phyloP scores from a whole-genome alignment of 2,113 vertebrate genomes.

The Leiothrix lutea region DNA sequence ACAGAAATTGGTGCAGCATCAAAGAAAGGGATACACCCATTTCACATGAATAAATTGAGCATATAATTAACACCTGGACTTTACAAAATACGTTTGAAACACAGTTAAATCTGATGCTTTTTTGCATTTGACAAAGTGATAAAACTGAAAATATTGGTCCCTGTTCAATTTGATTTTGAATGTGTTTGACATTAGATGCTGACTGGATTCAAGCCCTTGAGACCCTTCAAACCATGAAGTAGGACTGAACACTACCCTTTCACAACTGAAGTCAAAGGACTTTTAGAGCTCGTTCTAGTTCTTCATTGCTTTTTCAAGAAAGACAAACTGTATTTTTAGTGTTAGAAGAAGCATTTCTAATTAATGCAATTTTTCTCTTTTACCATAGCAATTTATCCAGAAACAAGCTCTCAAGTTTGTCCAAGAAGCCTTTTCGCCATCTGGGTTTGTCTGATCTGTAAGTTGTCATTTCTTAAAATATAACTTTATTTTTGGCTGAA shows the following conservation, averaged over 20 bases:
- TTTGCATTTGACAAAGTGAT: background rate
- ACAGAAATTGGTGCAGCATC: background rate
- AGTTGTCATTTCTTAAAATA: conserved; percentile 74
- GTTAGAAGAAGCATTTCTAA: conserved; percentile 9
- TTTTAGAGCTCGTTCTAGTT: background rate
- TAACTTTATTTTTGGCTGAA: background rate
- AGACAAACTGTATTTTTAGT: background rate
- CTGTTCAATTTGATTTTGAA: background rate
- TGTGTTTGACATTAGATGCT: background rate
- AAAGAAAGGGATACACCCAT: conserved; percentile 25
- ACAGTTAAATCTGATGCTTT: conserved; percentile 1
- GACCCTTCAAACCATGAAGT: background rate
- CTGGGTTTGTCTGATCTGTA: conserved; percentile 93
- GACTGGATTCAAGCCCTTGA: background rate
- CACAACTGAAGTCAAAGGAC: background rate
- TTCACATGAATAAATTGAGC: conserved; percentile 60
- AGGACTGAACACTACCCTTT: background rate
- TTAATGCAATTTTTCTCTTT: conserved; percentile 59
- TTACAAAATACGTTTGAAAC: conserved; percentile 11
- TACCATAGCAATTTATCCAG: conserved; percentile 90
- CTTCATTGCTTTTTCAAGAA: background rate
- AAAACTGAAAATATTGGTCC: conserved; percentile 5
- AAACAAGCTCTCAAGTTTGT: conserved; percentile 92
- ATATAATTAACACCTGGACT: conserved; percentile 66
- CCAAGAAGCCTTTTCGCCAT: conserved; percentile 90